Evolutionary conservation across 1,140 invertebrate genomes (phyloP).

Genomic region (Drosophila chauvacae): DNA sequence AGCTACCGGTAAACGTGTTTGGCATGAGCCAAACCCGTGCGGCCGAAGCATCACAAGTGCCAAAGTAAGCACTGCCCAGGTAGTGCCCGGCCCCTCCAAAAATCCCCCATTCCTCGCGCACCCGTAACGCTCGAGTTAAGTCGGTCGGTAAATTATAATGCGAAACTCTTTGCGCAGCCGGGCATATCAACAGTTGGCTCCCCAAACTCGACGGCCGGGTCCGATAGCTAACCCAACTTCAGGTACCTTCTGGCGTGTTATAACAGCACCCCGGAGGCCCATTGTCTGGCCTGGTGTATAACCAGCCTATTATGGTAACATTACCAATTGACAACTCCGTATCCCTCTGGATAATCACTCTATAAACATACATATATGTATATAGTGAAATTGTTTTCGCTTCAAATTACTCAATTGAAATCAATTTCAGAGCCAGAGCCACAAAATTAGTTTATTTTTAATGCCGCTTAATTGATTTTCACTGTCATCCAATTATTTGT

Average conservation of each 20-base stretch:
- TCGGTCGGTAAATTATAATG: constrained; percentile 71
- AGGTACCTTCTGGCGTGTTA: constrained; percentile 48
- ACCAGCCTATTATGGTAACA: constrained; percentile 41
- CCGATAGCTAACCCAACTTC: constrained; percentile 17
- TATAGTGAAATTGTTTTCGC: constrained; percentile 51
- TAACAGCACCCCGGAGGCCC: constrained; percentile 34
- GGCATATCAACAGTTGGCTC: constrained; percentile 81
- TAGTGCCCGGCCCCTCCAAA: constrained; percentile 1
- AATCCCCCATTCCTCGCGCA: not conserved
- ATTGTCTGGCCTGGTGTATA: constrained; percentile 48
- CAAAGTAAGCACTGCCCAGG: constrained; percentile 49
- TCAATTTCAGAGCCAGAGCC: constrained; percentile 40
- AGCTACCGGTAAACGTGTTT: constrained; percentile 28
- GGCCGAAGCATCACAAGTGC: constrained; percentile 67
- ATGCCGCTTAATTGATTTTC: constrained; percentile 66
- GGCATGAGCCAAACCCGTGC: constrained; percentile 63
- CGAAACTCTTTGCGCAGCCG: constrained; percentile 76
- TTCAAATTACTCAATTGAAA: constrained; percentile 65
- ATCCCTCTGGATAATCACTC: constrained; percentile 49
- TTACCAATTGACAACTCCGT: constrained; percentile 45
- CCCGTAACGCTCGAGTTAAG: constrained; percentile 74
- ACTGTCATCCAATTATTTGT: constrained; percentile 38
- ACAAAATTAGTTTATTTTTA: constrained; percentile 34
- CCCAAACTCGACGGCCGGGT: constrained; percentile 6
- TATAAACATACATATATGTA: constrained; percentile 7